These are phyloP conservation scores for Serilophus lunatus DNA, from an alignment of 2,113 vertebrate species.

Conservation along the genomic window DNA sequence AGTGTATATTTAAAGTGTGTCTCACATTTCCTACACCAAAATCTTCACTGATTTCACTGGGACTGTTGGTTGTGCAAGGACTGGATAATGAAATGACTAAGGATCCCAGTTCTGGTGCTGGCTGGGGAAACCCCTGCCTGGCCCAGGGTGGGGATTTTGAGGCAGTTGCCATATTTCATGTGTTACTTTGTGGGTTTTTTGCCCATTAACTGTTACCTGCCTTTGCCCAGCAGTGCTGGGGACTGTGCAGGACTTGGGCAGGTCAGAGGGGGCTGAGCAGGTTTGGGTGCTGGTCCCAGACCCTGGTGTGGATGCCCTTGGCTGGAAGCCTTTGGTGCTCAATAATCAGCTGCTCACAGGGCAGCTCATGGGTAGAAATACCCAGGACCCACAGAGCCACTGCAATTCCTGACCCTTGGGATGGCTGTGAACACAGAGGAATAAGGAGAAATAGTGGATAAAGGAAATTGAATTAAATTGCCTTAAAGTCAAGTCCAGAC, in stretches of 20 bases:
- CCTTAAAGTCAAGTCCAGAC: neutral
- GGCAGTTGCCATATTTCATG: neutral
- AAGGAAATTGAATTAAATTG: neutral
- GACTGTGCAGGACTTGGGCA: neutral
- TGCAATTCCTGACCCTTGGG: too few relatives aligned
- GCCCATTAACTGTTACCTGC: neutral
- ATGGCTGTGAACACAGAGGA: neutral
- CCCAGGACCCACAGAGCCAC: neutral
- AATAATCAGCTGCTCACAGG: fast-evolving
- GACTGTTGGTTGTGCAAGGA: neutral
- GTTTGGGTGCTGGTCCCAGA: neutral
- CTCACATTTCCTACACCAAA: neutral
- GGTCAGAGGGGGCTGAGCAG: neutral
- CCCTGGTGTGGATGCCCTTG: fast-evolving
- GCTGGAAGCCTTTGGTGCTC: neutral
- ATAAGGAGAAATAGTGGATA: neutral
- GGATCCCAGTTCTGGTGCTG: neutral
- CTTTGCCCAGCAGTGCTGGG: neutral
- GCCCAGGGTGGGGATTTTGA: neutral
- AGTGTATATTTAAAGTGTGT: neutral
- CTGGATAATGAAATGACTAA: neutral
- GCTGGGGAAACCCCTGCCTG: neutral
- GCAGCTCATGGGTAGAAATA: neutral
- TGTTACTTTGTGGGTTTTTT: neutral
- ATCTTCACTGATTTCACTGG: neutral